Conservation (phyloP, 2,888 invertebrate species). For the Temnothorax ravouxi region DNA sequence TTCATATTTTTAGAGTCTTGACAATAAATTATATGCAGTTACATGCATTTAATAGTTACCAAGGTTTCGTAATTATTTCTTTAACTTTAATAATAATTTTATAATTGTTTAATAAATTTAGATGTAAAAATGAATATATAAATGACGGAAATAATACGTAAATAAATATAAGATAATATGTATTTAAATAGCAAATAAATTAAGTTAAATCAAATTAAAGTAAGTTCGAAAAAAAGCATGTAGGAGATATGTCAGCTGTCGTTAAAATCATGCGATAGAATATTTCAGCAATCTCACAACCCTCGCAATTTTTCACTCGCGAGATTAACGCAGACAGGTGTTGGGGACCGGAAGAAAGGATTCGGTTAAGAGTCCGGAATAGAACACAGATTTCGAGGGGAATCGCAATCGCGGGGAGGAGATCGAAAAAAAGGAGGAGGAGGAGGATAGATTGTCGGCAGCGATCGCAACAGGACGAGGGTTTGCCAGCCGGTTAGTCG, state of each 20-base stretch:
- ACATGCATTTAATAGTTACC: neutral
- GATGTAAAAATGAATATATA: no score
- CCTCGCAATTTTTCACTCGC: slow-evolving; percentile 40
- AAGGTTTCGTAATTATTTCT: neutral
- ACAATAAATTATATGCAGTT: slow-evolving; percentile 10
- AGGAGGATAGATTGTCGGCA: slow-evolving; percentile 78
- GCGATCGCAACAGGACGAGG: slow-evolving; percentile 66
- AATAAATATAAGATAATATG: neutral
- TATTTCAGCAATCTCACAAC: neutral
- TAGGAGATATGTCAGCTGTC: neutral
- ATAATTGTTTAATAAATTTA: neutral
- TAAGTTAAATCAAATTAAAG: neutral
- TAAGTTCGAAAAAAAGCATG: neutral
- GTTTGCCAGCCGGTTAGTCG: slow-evolving; percentile 74
- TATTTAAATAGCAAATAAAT: neutral
- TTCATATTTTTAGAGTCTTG: slow-evolving; percentile 9
- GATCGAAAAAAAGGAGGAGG: slow-evolving; percentile 55
- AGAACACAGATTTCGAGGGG: slow-evolving; percentile 58
- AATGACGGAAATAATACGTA: neutral
- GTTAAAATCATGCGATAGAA: slow-evolving; percentile 6
- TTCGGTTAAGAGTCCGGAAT: slow-evolving; percentile 63
- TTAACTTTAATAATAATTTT: neutral
- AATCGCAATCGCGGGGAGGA: slow-evolving; percentile 15
- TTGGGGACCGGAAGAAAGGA: slow-evolving; percentile 58
- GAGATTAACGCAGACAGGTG: slow-evolving; percentile 48